A percentile compares a stretch with the other conserved stretches of the same genome.
These are phyloP conservation scores for Lasioglossum albipes DNA, from an alignment of 1,140 invertebrate species.

Conservation along the genomic window DNA sequence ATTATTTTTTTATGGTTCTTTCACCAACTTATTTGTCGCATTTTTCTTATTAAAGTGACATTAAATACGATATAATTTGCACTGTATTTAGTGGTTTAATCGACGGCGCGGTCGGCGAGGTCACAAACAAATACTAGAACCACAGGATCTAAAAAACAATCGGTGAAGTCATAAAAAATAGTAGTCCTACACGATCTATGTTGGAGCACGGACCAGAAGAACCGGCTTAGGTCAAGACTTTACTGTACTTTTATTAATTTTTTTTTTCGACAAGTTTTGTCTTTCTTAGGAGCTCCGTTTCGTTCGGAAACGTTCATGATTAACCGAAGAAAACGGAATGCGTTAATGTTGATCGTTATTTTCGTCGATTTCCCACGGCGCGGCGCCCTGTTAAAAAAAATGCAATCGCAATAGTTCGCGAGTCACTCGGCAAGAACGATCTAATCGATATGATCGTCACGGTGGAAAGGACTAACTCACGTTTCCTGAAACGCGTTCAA, in stretches of 20 bases:
- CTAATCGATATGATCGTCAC: constrained; percentile 15
- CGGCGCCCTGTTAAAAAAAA: background rate
- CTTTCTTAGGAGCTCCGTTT: background rate
- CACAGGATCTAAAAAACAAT: too few relatives aligned
- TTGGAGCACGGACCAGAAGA: too few relatives aligned
- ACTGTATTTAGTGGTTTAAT: too few relatives aligned
- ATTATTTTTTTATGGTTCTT: too few relatives aligned
- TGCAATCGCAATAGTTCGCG: background rate
- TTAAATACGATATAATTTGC: too few relatives aligned
- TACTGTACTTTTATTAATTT: background rate
- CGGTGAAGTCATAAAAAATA: too few relatives aligned
- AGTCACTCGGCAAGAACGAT: constrained; percentile 6
- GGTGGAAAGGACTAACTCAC: constrained; percentile 25
- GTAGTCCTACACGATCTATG: too few relatives aligned
- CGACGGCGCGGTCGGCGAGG: too few relatives aligned
- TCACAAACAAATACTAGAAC: too few relatives aligned
- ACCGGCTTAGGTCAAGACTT: too few relatives aligned
- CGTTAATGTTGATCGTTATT: background rate
- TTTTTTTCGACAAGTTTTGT: background rate
- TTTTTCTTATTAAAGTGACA: too few relatives aligned
- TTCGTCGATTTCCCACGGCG: background rate
- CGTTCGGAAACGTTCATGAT: background rate
- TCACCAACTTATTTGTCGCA: too few relatives aligned
- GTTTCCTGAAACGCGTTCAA: constrained; percentile 46
- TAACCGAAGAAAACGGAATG: background rate